phyloP scores from a whole-genome alignment of 35 echinoderm and acorn worm genomes.

The Stichopus chloronotus region DNA sequence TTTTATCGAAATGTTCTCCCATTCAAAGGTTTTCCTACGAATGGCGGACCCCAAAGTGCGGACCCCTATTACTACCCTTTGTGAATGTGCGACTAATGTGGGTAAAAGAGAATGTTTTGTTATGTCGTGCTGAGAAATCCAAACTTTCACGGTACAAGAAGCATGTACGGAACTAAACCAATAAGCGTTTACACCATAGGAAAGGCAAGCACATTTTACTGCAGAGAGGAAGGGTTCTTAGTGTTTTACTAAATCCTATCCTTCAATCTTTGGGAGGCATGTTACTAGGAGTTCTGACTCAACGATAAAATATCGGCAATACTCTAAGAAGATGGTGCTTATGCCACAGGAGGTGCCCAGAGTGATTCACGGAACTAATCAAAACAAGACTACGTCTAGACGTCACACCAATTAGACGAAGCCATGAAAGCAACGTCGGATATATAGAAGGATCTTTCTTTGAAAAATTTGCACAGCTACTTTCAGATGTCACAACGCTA shows the following conservation, averaged over 20 bases:
- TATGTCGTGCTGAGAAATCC: background rate
- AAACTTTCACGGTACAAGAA: constrained; percentile 31
- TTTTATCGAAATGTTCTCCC: constrained; percentile 31
- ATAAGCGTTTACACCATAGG: background rate
- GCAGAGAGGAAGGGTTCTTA: constrained; percentile 5
- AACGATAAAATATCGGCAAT: background rate
- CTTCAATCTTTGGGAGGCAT: constrained; percentile 37
- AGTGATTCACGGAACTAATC: constrained; percentile 4
- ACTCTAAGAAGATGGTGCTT: constrained; percentile 39
- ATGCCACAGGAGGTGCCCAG: constrained; percentile 26
- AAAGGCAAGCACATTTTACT: constrained; percentile 27
- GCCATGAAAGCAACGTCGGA: constrained; percentile 21
- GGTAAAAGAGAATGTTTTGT: constrained; percentile 1
- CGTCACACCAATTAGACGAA: background rate
- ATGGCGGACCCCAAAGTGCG: background rate
- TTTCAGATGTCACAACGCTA: constrained; percentile 38
- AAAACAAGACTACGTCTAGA: background rate
- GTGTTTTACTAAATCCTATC: constrained; percentile 22
- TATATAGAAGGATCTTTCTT: background rate
- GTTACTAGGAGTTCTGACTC: constrained; percentile 4
- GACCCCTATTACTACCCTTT: background rate
- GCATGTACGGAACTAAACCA: background rate
- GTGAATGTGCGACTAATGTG: constrained; percentile 29
- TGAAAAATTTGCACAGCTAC: constrained; percentile 47
- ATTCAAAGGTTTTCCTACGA: constrained; percentile 11